These are phyloP conservation scores for Cygnus atratus DNA, from an alignment of 2,113 vertebrate genomes.

Conservation along the genomic window DNA sequence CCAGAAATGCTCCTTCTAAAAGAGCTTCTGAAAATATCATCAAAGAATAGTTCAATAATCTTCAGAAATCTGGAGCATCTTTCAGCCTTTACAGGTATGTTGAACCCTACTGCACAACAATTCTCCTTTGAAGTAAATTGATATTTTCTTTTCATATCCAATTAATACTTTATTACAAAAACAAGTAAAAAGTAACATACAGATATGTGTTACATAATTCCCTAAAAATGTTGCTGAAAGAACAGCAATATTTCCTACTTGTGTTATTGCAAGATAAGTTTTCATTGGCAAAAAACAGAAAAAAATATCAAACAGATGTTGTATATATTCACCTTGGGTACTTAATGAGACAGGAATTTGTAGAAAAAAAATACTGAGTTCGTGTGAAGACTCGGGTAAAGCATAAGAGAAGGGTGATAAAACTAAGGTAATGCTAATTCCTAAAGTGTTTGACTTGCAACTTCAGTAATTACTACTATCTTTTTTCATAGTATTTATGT, in stretches of 20 bases:
- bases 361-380: neutral
- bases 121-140: slow-evolving; percentile 9
- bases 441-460: neutral
- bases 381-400: neutral
- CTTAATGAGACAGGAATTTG: neutral
- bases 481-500: neutral
- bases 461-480: neutral
- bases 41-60: neutral
- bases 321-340: neutral
- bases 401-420: neutral
- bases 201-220: neutral
- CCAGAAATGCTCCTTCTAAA: neutral
- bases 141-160: neutral
- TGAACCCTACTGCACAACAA: neutral
- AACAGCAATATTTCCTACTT: neutral
- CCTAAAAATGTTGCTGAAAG: neutral
- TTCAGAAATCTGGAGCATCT: neutral
- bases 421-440: neutral
- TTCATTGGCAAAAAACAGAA: neutral
- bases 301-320: neutral
- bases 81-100: neutral
- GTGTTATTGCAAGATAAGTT: neutral
- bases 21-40: slow-evolving; percentile 2
- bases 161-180: neutral
- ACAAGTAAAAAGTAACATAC: neutral